Evolutionary conservation across 92 coral and sea anemone genomes (phyloP), one percentile per base, ranked within the genome.

Genomic region (Palythoa grandis): DNA sequence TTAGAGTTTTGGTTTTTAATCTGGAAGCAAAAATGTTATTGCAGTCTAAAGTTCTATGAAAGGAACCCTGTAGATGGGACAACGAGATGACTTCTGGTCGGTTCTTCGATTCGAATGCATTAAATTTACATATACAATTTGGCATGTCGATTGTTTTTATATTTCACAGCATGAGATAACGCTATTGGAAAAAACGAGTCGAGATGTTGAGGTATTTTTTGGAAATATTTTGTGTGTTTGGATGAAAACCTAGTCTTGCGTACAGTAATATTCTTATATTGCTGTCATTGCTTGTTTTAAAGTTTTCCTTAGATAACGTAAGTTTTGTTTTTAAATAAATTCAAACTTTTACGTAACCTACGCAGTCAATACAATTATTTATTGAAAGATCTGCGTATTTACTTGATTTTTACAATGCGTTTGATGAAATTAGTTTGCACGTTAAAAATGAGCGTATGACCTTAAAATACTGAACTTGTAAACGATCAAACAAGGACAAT

Each of bases 11-110:
- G 72, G 73, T 24, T 63, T 14, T 40, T 43, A 22, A 13, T 68
- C 61, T 66, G 20, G 56, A 29, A 47, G 38, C 38, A 38, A 69
- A 54, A 19, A 75, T 52, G 20, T 75, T 79, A 38, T 20, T 40
- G 56, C 60, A 63, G 73, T n/a, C 25, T 47, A 7, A 22, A 23
- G 43, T 13, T 66, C 37, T 23, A 40, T 47, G 61, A 66, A 53
- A 66, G 84, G 58, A 43, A 7, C 57, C 39, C 57, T 39, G 38
- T 50, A 47, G 12, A 79, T 67, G 56, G 85, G 57, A 61, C 72
- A 65, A 19, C 56, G 83, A 48, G 54, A 22, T 80, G 85, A 80
- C 85, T 80, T 66, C 61, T 80, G 85, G 85, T 65, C 85, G 74
- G 47, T 80, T 80, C 82, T 75, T 22, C 57, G 54, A 74, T 52